These are phyloP conservation scores for Amphipyra berbera DNA, from an alignment of 2,888 invertebrate species.

Conservation along the genomic window DNA sequence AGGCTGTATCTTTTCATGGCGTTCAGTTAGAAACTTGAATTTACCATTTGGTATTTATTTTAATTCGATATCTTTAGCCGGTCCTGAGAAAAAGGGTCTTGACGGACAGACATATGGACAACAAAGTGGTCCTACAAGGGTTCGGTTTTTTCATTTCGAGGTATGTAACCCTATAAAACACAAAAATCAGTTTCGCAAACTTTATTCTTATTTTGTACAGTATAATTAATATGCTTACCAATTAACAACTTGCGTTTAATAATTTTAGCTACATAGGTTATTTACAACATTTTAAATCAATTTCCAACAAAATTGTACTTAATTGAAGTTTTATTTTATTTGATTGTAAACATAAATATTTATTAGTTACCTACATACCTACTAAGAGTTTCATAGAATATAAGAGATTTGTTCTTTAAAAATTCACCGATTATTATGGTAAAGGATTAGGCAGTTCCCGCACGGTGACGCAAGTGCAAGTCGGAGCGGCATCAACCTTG, in stretches of 20 bases:
- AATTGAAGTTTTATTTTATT: constrained; percentile 40
- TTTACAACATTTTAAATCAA: constrained; percentile 67
- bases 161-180: constrained; percentile 1
- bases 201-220: constrained; percentile 65
- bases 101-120: no score
- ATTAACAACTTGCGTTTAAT: constrained; percentile 56
- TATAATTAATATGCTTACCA: constrained; percentile 54
- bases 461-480: no score
- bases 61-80: no score
- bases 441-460: no score
- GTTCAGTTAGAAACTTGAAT: no score
- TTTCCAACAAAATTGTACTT: constrained; percentile 81
- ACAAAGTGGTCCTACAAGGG: no score
- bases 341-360: constrained; percentile 23
- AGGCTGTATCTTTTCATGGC: no score
- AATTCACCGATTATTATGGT: not conserved
- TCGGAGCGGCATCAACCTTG: no score
- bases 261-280: constrained; percentile 56
- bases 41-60: no score
- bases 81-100: no score
- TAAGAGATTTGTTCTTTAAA: not conserved
- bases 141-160: no score
- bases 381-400: no score
- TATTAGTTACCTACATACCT: constrained; percentile 26
- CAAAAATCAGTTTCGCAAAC: constrained; percentile 39